phyloP scores from a whole-genome alignment of 2,797 vertebrate species.

The Schizothorax lantsangensis region DNA sequence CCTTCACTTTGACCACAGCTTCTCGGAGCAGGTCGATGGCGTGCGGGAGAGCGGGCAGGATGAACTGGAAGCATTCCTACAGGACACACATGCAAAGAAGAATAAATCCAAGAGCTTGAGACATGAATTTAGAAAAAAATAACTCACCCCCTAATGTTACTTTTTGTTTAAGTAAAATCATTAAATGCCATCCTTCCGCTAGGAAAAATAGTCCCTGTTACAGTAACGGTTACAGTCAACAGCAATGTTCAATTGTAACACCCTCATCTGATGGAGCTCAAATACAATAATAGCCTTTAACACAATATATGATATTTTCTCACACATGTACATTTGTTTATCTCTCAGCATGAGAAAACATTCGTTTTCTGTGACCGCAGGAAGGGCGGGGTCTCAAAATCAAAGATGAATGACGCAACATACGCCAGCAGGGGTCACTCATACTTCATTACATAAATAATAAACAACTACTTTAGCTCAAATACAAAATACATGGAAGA shows the following conservation, averaged over 20 bases:
- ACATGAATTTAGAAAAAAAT: neutral
- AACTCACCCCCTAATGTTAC: neutral
- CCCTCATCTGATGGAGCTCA: neutral
- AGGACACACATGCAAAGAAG: conserved; percentile 30
- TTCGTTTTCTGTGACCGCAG: too few species aligned
- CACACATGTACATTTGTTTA: too few species aligned
- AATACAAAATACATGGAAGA: too few species aligned
- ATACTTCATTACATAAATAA: too few species aligned
- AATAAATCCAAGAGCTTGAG: neutral
- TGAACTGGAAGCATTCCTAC: conserved; percentile 99
- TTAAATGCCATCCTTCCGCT: neutral
- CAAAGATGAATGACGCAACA: too few species aligned
- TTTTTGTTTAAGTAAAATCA: neutral
- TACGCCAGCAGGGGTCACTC: too few species aligned
- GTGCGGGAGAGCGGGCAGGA: conserved; percentile 97
- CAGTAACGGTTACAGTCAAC: too few species aligned
- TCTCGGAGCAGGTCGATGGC: conserved; percentile 98
- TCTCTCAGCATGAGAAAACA: too few species aligned
- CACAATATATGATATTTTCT: too few species aligned
- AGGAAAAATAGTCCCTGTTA: neutral
- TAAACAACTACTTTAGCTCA: too few species aligned
- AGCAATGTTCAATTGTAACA: too few species aligned
- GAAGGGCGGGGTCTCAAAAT: too few species aligned
- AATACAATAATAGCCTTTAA: neutral
- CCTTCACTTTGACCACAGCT: conserved; percentile 98